Evolutionary conservation across 2,797 vertebrate genomes (phyloP).

Genomic region (Sebastolobus alascanus): DNA sequence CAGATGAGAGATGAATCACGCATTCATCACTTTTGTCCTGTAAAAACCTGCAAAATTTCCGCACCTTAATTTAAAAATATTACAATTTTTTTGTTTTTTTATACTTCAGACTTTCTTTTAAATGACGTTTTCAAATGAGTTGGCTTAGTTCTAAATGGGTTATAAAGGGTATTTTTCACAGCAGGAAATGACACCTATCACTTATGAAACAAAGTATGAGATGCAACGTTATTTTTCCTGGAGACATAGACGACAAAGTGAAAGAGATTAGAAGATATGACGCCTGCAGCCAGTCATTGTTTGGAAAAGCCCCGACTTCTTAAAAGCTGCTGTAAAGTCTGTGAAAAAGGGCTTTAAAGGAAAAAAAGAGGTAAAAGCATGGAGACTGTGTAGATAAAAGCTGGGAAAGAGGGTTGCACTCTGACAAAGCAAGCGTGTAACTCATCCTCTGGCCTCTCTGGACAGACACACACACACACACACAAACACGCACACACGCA

Average conservation of each 20-base stretch:
- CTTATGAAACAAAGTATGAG: slow-evolving; percentile 34
- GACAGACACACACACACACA: slow-evolving; percentile 42
- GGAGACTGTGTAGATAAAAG: slow-evolving; percentile 72
- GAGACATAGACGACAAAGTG: slow-evolving; percentile 43
- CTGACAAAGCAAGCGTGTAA: slow-evolving; percentile 76
- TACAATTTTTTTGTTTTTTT: neutral
- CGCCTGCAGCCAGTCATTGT: slow-evolving; percentile 48
- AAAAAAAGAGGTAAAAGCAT: slow-evolving; percentile 54
- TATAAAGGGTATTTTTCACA: neutral
- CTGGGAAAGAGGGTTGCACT: slow-evolving; percentile 68
- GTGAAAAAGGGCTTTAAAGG: slow-evolving; percentile 61
- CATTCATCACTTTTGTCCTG: slow-evolving; percentile 17
- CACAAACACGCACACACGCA: slow-evolving; percentile 44
- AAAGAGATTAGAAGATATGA: slow-evolving; percentile 59
- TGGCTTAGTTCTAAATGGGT: neutral
- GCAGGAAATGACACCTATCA: slow-evolving; percentile 39
- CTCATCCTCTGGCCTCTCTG: slow-evolving; percentile 72
- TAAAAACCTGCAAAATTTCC: slow-evolving; percentile 4
- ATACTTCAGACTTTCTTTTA: neutral
- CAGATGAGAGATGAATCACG: slow-evolving; percentile 7
- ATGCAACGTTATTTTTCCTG: slow-evolving; percentile 24
- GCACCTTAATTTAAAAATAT: slow-evolving; percentile 2
- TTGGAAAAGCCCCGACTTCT: slow-evolving; percentile 44
- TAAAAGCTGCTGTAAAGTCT: slow-evolving; percentile 68
- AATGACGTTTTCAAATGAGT: neutral